These are phyloP conservation scores for Hemiprocne comata DNA, from an alignment of 2,113 vertebrate genomes.

Conservation along the genomic window DNA sequence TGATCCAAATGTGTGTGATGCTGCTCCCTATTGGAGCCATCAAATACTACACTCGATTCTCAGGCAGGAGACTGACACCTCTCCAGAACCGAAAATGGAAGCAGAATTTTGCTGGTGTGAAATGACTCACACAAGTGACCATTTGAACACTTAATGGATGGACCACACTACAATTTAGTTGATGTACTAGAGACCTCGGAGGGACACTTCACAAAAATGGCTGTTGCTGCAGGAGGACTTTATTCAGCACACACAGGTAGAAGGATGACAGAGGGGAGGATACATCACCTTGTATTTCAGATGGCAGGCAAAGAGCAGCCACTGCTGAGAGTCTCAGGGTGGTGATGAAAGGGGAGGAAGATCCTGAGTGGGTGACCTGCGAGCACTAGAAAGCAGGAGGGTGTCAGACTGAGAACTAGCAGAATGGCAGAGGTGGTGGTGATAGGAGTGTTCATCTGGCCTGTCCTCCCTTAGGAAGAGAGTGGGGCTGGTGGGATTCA, in stretches of 20 bases:
- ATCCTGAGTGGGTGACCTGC: not conserved
- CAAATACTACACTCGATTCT: not conserved
- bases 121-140: not conserved
- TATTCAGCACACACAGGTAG: not conserved
- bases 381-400: not conserved
- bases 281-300: not conserved
- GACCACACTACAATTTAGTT: not conserved
- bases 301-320: not conserved
- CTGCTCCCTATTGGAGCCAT: conserved; percentile 1
- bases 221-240: not conserved
- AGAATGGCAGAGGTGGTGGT: not conserved
- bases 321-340: not conserved
- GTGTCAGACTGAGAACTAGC: not conserved
- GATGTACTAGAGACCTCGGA: not conserved
- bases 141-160: fast-evolving
- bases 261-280: not conserved
- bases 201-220: not conserved
- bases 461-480: not conserved
- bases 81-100: not conserved
- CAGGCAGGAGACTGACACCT: not conserved
- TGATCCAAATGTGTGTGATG: not conserved
- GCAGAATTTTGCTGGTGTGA: not conserved
- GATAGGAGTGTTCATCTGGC: not conserved
- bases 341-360: not conserved
- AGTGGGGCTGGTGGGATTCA: not conserved